Percentiles rank a stretch among this genome's conserved stretches.
Evolutionary conservation across 2,888 invertebrate species (phyloP).

Genomic region (Erpobdella octoculata): DNA sequence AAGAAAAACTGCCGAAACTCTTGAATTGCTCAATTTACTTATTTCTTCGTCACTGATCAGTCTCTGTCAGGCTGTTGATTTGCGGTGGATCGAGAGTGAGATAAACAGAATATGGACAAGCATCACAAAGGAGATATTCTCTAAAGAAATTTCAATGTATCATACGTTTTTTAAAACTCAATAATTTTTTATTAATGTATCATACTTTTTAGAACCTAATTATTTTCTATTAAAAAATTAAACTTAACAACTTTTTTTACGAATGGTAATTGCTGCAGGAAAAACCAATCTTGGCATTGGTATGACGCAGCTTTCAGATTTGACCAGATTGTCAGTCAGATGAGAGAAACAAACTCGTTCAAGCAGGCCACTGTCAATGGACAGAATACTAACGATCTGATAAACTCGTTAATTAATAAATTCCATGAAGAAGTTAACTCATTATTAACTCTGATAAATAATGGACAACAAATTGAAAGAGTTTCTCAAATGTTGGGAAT

Average conservation of each 20-base stretch:
- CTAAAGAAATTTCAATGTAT: not conserved
- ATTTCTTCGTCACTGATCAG: slow-evolving; percentile 36
- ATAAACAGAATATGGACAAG: not conserved
- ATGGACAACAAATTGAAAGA: not conserved
- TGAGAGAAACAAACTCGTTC: too few species aligned
- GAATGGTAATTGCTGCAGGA: not conserved
- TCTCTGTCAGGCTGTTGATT: slow-evolving; percentile 37
- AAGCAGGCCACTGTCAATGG: too few species aligned
- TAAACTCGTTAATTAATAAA: not conserved
- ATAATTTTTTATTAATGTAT: too few species aligned
- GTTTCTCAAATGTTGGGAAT: not conserved
- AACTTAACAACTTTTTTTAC: not conserved
- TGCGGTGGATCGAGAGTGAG: slow-evolving; percentile 34
- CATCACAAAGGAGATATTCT: not conserved
- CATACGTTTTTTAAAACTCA: too few species aligned
- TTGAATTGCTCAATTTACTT: slow-evolving; percentile 40
- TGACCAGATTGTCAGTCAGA: too few species aligned
- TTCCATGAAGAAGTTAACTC: not conserved
- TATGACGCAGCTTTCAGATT: slow-evolving; percentile 33
- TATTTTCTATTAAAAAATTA: too few species aligned
- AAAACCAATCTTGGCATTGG: not conserved
- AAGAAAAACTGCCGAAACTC: slow-evolving; percentile 28
- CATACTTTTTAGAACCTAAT: too few species aligned
- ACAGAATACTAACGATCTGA: not conserved
- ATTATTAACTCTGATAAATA: not conserved